Base-by-base conservation (phyloP, 92 coral and sea anemone species). In the Hydrozoanthus gracilis region DNA sequence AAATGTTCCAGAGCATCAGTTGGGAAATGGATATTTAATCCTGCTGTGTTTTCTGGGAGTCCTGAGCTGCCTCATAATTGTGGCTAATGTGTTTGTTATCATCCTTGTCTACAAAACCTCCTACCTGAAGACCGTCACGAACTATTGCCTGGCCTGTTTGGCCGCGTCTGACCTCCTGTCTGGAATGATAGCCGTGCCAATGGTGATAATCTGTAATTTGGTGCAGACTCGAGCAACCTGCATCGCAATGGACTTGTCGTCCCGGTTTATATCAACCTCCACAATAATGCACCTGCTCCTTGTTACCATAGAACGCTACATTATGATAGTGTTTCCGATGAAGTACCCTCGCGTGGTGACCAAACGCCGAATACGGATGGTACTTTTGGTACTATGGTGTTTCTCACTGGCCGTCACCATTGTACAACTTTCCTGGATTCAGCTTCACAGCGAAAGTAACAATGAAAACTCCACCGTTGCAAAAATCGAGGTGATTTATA, bases 271-370 rank as follows among this genome's bases (percentile, higher is more conserved):
- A 55, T 93, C 96, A 18, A 65, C 89, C 58, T 91, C 94, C 7
- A 93, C 96, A 12, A 86, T 93, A 17, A 71, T 91, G 17, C 96
- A 93, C 62, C 76, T 93, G 12, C 77, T 93, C 8, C 69, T 89
- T 51, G 96, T 93, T 6, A 86, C 96, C 10, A 73, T 89, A 18
- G 96, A 93, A 76, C 92, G 94, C 16, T 93, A 87, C 65, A 65
- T 91, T 11, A 93, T 93, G 96, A 93, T 93, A 18, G 91, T 93
- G 46, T 89, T 82, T 73, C 96, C 96, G 4, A 83, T 93, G 94
- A 71, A 87, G 45, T 93, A 93, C 76, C 79, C 87, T 54, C 85
- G 82, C 44, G 51, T 91, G 6, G 88, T 93, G 7, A 86, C 79
- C 50, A 83, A 88, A 47, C 75, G 61, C 14, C 75, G 82, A 27